A percentile compares a stretch with the other conserved stretches of the same genome.
phyloP scores from a whole-genome alignment of 1,140 invertebrate genomes.

The Drosophila bifasciata region DNA sequence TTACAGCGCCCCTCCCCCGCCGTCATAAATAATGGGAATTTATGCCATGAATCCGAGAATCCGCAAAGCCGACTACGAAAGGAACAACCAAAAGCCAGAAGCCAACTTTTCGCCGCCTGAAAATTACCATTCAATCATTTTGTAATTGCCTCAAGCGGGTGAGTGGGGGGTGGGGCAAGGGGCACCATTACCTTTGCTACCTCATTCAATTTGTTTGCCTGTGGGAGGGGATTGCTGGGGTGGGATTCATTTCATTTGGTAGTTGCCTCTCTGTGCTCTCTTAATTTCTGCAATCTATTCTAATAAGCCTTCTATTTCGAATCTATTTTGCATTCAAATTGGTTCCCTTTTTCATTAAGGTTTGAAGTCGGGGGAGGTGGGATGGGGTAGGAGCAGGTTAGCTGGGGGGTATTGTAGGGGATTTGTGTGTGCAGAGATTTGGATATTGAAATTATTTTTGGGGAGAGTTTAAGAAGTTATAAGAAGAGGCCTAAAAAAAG shows the following conservation, averaged over 20 bases:
- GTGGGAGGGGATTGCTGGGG: too few relatives aligned
- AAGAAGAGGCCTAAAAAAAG: too few relatives aligned
- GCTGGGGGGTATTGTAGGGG: not conserved
- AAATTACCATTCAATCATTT: constrained; percentile 84
- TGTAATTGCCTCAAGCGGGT: constrained; percentile 63
- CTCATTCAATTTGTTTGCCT: constrained; percentile 24
- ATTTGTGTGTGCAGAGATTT: constrained; percentile 23
- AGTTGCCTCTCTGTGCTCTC: constrained; percentile 7
- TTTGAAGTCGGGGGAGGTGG: not conserved
- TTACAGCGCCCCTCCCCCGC: constrained; percentile 52
- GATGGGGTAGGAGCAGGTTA: not conserved
- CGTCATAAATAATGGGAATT: constrained; percentile 83
- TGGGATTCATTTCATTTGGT: constrained; percentile 52
- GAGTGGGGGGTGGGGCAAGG: not conserved
- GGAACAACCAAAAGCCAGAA: constrained; percentile 48
- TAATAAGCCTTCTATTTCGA: constrained; percentile 62
- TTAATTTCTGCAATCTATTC: constrained; percentile 78
- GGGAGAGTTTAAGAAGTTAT: not conserved
- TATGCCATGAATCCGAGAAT: constrained; percentile 53
- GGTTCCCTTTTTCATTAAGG: constrained; percentile 42
- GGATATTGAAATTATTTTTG: not conserved
- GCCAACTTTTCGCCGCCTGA: constrained; percentile 60
- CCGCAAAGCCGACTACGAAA: not conserved
- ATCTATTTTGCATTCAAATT: constrained; percentile 63
- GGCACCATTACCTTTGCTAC: not conserved